A percentile compares a stretch with the other conserved stretches of the same genome.
phyloP scores from a whole-genome alignment of 2,888 invertebrate genomes.

The Leucophenga maculata region DNA sequence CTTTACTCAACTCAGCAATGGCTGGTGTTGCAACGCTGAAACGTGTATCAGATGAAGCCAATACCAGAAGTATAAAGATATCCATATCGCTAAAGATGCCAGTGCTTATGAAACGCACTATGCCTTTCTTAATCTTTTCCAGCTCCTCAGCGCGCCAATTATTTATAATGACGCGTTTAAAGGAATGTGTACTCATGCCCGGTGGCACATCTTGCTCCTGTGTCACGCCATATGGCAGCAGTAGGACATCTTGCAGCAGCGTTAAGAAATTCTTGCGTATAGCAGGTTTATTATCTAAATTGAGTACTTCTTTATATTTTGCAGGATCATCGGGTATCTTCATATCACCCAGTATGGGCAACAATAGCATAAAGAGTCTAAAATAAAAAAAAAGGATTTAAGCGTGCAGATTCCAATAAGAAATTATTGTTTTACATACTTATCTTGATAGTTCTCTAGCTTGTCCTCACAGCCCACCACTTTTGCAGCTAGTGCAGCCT shows the following conservation, averaged over 20 bases:
- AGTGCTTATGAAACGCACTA: constrained; percentile 86
- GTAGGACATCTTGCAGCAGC: constrained; percentile 85
- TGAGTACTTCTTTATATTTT: constrained; percentile 78
- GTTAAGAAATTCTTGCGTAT: constrained; percentile 75
- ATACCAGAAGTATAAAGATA: constrained; percentile 82
- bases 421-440: too few species aligned
- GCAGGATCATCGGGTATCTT: constrained; percentile 77
- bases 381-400: constrained; percentile 48
- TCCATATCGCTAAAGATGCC: constrained; percentile 85
- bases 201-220: constrained; percentile 77
- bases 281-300: constrained; percentile 81
- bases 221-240: constrained; percentile 79
- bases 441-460: constrained; percentile 87
- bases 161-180: constrained; percentile 83
- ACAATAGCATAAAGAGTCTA: constrained; percentile 85
- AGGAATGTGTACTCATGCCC: constrained; percentile 83
- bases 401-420: too few species aligned
- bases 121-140: constrained; percentile 86
- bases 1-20: constrained; percentile 87
- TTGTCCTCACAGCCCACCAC: constrained; percentile 86
- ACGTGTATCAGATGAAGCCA: constrained; percentile 90
- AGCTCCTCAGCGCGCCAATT: constrained; percentile 84
- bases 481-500: constrained; percentile 82
- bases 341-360: constrained; percentile 85
- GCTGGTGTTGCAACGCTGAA: constrained; percentile 91